These are phyloP conservation scores for Acronicta leporina DNA, from an alignment of 2,888 invertebrate genomes.

Conservation along the genomic window DNA sequence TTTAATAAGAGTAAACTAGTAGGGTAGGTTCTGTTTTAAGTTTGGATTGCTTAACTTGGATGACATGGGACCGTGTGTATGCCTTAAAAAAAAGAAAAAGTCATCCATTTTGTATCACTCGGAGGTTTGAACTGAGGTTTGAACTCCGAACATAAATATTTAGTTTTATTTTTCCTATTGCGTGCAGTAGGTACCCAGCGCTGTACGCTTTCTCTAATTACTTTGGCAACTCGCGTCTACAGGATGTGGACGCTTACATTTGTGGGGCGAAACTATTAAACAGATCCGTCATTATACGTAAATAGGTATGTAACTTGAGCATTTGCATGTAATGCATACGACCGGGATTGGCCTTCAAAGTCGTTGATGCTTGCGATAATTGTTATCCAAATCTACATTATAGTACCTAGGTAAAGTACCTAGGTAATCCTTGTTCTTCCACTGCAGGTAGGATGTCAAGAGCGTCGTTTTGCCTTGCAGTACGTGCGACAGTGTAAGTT, in stretches of 20 bases:
- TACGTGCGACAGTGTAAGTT: too few species aligned
- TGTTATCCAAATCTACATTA: neutral
- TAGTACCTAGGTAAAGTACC: too few species aligned
- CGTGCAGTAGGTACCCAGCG: constrained; percentile 44
- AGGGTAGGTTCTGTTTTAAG: too few species aligned
- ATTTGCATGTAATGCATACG: constrained; percentile 31
- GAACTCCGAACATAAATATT: constrained; percentile 31
- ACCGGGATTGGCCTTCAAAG: constrained; percentile 3
- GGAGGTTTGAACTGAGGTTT: constrained; percentile 6
- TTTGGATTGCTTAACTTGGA: too few species aligned
- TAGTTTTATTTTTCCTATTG: constrained; percentile 58
- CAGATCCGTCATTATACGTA: constrained; percentile 32
- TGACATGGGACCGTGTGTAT: neutral
- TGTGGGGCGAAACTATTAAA: constrained; percentile 60
- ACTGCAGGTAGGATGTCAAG: too few species aligned
- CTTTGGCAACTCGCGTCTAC: constrained; percentile 63
- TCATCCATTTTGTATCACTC: constrained; percentile 19
- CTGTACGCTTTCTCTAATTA: constrained; percentile 76
- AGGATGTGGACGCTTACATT: constrained; percentile 59
- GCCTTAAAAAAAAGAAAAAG: neutral
- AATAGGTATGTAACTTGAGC: constrained; percentile 18
- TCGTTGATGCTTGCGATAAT: constrained; percentile 14
- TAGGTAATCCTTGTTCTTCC: too few species aligned
- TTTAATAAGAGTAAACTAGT: too few species aligned
- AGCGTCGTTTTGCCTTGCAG: too few species aligned